phyloP scores from a whole-genome alignment of 2,888 invertebrate species.

The Tenodera sinensis region DNA sequence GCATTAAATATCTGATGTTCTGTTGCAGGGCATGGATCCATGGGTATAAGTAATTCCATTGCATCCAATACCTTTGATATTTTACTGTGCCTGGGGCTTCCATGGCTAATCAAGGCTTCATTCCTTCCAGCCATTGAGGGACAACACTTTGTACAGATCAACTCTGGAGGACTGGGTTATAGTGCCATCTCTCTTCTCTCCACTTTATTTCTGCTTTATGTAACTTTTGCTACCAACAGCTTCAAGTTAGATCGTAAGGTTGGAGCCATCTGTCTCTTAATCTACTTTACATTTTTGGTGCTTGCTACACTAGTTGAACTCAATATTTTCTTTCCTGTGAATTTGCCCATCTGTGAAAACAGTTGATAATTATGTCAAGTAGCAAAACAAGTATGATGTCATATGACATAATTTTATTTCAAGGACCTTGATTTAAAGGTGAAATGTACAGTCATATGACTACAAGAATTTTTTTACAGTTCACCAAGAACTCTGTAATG shows the following conservation, averaged over 20 bases:
- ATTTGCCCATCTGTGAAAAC: conserved; percentile 51
- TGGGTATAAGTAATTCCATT: conserved; percentile 78
- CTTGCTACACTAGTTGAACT: conserved; percentile 72
- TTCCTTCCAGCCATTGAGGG: conserved; percentile 49
- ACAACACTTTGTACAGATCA: conserved; percentile 54
- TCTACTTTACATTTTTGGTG: conserved; percentile 64
- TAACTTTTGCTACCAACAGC: conserved; percentile 61
- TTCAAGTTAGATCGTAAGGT: conserved; percentile 67
- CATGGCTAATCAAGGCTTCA: conserved; percentile 70
- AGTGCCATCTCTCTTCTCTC: conserved; percentile 70
- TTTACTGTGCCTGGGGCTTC: conserved; percentile 69
- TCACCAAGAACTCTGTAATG: no score
- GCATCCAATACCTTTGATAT: conserved; percentile 82
- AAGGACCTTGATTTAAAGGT: background rate
- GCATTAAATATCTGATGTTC: conserved; percentile 12
- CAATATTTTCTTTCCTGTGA: conserved; percentile 71
- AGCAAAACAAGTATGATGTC: background rate
- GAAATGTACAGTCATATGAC: no score
- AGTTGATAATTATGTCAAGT: background rate
- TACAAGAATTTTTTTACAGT: no score
- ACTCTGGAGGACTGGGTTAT: conserved; percentile 72
- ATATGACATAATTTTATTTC: background rate
- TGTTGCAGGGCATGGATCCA: conserved; percentile 63
- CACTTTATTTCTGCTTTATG: conserved; percentile 66
- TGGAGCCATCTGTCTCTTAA: conserved; percentile 61